Evolutionary conservation across 2,797 vertebrate genomes (phyloP), one percentile per base, ranked within the genome.

Genomic region (Forpus xanthops): DNA sequence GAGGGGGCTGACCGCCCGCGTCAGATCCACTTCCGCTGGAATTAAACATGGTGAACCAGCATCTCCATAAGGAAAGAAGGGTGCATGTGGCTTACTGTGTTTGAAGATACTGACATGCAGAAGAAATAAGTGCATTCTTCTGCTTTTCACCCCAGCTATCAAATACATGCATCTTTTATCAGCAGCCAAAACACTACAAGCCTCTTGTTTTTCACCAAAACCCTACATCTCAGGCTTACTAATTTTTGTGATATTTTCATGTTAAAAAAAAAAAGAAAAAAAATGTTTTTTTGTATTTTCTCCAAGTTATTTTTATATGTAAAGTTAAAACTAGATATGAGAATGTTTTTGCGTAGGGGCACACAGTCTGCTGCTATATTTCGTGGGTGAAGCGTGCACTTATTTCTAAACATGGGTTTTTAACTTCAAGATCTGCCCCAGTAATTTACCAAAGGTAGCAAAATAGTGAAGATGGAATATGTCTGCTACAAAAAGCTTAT

Each of bases 1-100:
- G 99, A 99, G 97, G 99, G 99, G 50, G 99, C 99, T 45, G 99
- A 99, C 98, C 99, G 99, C 52, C 99, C 99, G 2, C 99, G 99
- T 72, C 99, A 99, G 98, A 99, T 99, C 96, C 99, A 99, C 98
- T 99, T 99, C 98, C 99, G 99, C 98, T 99, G 99, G 99, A 99
- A 99, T 98, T 99, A 98, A 97, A 96, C 95, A 45, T 90, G 82
- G 92, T 90, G 86, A 88, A 92, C 90, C 95, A 95, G 96, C 97
- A 96, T 98, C 97, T 90, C 12, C 89, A 58, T 25, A 94, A 97
- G 89, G 97, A 98, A 95, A 95, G 97, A 97, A 98, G 98, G 98
- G 98, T 98, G 98, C 98, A 98, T 98, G 98, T 98, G 98, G 98
- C 98, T 98, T 97, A 96, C 97, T 97, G 97, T 98, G 97, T 98